These are phyloP conservation scores for Pangasius macronema DNA, from an alignment of 2,797 vertebrate genomes.

Conservation along the genomic window DNA sequence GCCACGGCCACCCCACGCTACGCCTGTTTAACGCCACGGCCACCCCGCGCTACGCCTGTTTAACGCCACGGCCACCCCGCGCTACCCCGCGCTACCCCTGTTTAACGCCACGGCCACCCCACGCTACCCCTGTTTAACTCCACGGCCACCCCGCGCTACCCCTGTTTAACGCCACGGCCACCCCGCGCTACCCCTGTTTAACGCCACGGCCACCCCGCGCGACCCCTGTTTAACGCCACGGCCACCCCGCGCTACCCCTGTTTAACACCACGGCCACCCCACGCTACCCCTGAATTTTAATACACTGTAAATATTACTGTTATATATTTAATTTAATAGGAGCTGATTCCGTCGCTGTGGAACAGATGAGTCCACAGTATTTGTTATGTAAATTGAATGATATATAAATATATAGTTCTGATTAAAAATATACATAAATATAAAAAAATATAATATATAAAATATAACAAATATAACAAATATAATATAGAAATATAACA, in stretches of 20 bases:
- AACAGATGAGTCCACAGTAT: not conserved
- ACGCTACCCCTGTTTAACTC: not conserved
- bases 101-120: not conserved
- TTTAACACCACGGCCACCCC: not conserved
- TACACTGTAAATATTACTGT: not conserved
- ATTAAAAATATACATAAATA: not conserved
- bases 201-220: not conserved
- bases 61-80: not conserved
- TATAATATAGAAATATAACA: too few relatives aligned
- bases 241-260: not conserved
- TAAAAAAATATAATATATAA: too few relatives aligned
- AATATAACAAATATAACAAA: too few relatives aligned
- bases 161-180: not conserved
- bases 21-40: not conserved
- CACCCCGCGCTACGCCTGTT: not conserved
- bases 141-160: not conserved
- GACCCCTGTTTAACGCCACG: not conserved
- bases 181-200: not conserved
- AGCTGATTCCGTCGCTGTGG: not conserved
- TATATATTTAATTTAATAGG: not conserved
- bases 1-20: not conserved
- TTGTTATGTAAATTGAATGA: not conserved
- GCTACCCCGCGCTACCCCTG: too few relatives aligned
- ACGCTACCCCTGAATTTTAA: not conserved
- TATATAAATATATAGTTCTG: not conserved